A percentile compares a stretch with the other conserved stretches of the same genome.
These are phyloP conservation scores for Gymnocephalus cernua DNA, from an alignment of 2,113 vertebrate genomes.

Conservation along the genomic window DNA sequence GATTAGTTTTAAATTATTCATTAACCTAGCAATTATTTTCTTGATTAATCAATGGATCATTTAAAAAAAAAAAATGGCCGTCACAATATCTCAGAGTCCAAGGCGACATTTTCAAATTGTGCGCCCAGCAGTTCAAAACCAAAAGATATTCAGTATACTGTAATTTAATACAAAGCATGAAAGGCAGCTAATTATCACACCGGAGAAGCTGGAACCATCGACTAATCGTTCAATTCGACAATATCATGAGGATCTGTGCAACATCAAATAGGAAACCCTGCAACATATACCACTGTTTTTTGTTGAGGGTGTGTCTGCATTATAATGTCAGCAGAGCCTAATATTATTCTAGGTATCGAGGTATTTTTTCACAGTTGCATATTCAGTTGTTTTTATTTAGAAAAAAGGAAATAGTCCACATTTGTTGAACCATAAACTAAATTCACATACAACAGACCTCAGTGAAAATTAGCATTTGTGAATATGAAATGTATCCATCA, in stretches of 20 bases:
- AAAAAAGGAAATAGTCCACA: background rate
- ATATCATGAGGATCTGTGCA: too few species aligned
- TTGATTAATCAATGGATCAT: background rate
- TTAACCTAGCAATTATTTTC: background rate
- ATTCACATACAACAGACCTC: background rate
- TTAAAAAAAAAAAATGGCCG: background rate
- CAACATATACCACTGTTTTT: background rate
- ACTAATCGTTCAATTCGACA: background rate
- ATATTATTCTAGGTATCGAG: background rate
- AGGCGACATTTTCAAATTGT: background rate
- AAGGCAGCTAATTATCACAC: background rate
- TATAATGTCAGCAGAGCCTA: background rate
- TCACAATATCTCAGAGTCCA: background rate
- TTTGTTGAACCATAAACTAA: background rate
- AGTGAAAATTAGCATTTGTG: background rate
- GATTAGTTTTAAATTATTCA: background rate
- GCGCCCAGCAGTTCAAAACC: background rate
- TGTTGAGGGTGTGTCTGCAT: background rate
- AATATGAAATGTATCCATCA: background rate
- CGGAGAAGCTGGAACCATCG: background rate
- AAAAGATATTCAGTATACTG: background rate
- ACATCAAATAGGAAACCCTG: background rate
- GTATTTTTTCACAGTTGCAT: background rate
- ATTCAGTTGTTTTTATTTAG: background rate
- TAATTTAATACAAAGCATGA: background rate